A percentile compares a stretch with the other conserved stretches of the same genome.
phyloP scores from a whole-genome alignment of 2,888 invertebrate genomes.

The Ectropis crepuscularia region DNA sequence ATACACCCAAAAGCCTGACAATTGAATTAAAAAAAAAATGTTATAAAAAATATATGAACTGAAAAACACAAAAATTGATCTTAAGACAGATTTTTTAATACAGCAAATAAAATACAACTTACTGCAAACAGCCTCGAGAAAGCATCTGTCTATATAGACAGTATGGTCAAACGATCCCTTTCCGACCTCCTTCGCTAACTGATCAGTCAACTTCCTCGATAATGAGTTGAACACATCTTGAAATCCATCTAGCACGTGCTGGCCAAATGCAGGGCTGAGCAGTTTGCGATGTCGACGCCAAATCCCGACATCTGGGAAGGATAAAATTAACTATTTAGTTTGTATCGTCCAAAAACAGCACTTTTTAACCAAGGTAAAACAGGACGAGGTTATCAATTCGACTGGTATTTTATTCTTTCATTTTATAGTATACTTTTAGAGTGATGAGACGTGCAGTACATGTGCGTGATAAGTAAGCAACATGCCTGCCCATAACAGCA shows the following conservation, averaged over 20 bases:
- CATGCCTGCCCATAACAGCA: too few relatives aligned
- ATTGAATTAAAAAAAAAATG: too few relatives aligned
- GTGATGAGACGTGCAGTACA: too few relatives aligned
- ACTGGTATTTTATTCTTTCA: too few relatives aligned
- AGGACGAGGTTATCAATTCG: too few relatives aligned
- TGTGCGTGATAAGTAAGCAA: too few relatives aligned
- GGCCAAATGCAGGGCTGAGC: slow-evolving; percentile 25
- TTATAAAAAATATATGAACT: too few relatives aligned
- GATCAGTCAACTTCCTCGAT: background rate
- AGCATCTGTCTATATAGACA: background rate
- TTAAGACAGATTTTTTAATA: background rate
- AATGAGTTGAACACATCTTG: background rate
- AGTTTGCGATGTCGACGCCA: slow-evolving; percentile 30
- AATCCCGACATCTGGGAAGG: slow-evolving; percentile 1
- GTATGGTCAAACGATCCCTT: slow-evolving; percentile 4
- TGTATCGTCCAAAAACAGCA: too few relatives aligned
- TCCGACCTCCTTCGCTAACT: background rate
- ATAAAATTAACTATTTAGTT: slow-evolving; percentile 5
- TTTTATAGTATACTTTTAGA: too few relatives aligned
- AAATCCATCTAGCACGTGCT: slow-evolving; percentile 20
- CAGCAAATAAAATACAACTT: slow-evolving; percentile 35
- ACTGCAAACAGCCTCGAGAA: background rate
- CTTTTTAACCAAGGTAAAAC: too few relatives aligned
- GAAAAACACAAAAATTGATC: too few relatives aligned
- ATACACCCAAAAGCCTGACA: too few relatives aligned